Conservation (phyloP, 2,888 invertebrate species). For the Cataglyphis albicans region DNA sequence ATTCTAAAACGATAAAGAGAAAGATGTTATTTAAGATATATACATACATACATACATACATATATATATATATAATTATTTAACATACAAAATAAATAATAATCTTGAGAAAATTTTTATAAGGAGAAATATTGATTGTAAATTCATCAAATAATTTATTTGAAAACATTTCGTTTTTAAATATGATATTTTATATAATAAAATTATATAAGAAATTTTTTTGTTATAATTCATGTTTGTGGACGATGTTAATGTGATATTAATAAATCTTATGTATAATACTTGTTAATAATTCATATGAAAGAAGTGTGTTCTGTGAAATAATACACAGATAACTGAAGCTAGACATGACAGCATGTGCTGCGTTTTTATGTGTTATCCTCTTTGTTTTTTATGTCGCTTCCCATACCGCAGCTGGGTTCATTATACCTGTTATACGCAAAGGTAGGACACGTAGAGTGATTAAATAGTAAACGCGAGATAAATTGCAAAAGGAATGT, state of each 20-base stretch:
- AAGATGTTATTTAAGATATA: neutral
- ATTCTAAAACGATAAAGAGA: neutral
- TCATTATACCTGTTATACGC: slow-evolving; percentile 85
- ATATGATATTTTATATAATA: neutral
- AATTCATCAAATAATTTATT: neutral
- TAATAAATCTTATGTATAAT: neutral
- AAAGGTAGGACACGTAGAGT: slow-evolving; percentile 84
- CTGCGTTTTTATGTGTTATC: slow-evolving; percentile 81
- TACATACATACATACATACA: too few relatives aligned
- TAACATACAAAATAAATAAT: slow-evolving; percentile 1
- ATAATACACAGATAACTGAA: slow-evolving; percentile 32
- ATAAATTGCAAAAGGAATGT: slow-evolving; percentile 59
- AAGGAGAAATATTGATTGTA: neutral
- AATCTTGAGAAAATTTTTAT: neutral
- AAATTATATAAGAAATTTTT: neutral
- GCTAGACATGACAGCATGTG: slow-evolving; percentile 68
- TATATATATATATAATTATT: neutral
- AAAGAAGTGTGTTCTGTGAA: slow-evolving; percentile 41
- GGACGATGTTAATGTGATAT: neutral
- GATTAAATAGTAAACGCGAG: slow-evolving; percentile 57
- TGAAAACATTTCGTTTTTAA: neutral
- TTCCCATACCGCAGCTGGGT: slow-evolving; percentile 84
- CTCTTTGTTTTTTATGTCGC: slow-evolving; percentile 84
- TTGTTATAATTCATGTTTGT: neutral
- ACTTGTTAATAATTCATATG: neutral